These are phyloP conservation scores for Garra rufa DNA, from an alignment of 2,113 vertebrate species.

Conservation along the genomic window DNA sequence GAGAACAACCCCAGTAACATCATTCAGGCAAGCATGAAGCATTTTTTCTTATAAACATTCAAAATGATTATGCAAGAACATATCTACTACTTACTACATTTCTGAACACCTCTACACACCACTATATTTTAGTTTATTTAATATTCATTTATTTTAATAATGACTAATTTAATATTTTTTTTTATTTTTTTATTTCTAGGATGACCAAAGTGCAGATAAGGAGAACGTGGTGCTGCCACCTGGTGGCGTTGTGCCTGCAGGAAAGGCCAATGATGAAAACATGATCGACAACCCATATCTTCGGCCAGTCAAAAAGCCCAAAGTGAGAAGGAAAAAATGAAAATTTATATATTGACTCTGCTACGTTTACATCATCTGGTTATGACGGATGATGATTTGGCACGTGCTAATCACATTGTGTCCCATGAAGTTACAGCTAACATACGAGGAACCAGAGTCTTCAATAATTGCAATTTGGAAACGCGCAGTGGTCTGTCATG, in stretches of 20 bases:
- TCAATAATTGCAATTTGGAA: slow-evolving; percentile 4
- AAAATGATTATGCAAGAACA: background rate
- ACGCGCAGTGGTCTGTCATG: background rate
- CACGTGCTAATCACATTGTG: background rate
- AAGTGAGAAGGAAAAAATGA: slow-evolving; percentile 98
- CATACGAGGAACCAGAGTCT: slow-evolving; percentile 30
- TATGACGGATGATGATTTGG: background rate
- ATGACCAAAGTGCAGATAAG: slow-evolving; percentile 89
- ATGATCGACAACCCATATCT: slow-evolving; percentile 97
- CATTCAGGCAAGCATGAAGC: slow-evolving; percentile 71
- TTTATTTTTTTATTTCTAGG: slow-evolving; percentile 72
- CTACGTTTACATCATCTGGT: background rate
- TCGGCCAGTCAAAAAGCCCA: slow-evolving; percentile 96
- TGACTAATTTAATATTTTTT: background rate
- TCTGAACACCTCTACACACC: too few relatives aligned
- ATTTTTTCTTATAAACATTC: background rate
- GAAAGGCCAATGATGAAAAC: slow-evolving; percentile 86
- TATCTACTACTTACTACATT: too few relatives aligned
- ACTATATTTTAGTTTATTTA: too few relatives aligned
- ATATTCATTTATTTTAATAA: background rate
- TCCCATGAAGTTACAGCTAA: slow-evolving; percentile 24
- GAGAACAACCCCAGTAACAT: slow-evolving; percentile 87
- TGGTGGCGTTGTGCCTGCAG: slow-evolving; percentile 77
- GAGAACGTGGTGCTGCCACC: slow-evolving; percentile 92
- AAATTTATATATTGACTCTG: background rate